Conservation (phyloP, 2,797 vertebrate genomes). For the Ibycter americanus region DNA sequence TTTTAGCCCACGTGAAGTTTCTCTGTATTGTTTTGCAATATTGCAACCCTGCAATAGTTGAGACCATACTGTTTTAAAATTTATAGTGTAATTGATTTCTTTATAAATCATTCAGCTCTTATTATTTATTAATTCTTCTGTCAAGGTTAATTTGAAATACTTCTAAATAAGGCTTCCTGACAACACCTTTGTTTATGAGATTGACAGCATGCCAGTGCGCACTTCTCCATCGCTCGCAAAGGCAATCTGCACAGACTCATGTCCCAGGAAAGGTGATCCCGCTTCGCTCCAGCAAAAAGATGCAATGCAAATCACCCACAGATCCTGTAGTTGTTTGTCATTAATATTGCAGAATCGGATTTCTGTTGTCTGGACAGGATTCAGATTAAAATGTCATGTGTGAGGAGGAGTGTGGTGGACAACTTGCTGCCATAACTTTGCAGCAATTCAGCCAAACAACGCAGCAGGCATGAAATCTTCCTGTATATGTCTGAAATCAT, state of each 20-base stretch:
- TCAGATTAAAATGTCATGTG: not conserved
- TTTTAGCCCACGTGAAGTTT: constrained; percentile 20
- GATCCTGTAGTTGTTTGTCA: constrained; percentile 7
- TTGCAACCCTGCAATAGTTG: not conserved
- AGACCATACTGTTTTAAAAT: constrained; percentile 67
- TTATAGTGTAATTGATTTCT: constrained; percentile 78
- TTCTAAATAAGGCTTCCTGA: constrained; percentile 75
- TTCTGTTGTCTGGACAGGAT: not conserved
- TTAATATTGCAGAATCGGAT: constrained; percentile 5
- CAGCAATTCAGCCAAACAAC: not conserved
- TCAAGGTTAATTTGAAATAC: constrained; percentile 79
- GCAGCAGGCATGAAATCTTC: not conserved
- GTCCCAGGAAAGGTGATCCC: not conserved
- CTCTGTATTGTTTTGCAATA: not conserved
- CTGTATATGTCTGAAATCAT: not conserved
- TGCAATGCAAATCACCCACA: not conserved
- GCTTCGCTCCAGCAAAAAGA: not conserved
- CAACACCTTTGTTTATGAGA: constrained; percentile 74
- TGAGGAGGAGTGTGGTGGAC: not conserved
- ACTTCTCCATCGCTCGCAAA: not conserved
- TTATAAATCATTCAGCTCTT: constrained; percentile 77
- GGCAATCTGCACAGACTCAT: not conserved
- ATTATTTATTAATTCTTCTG: constrained; percentile 81
- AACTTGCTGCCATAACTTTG: not conserved
- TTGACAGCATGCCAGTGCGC: constrained; percentile 41